These are phyloP conservation scores for Bombus difficillimus DNA, from an alignment of 1,140 invertebrate species.

Conservation along the genomic window DNA sequence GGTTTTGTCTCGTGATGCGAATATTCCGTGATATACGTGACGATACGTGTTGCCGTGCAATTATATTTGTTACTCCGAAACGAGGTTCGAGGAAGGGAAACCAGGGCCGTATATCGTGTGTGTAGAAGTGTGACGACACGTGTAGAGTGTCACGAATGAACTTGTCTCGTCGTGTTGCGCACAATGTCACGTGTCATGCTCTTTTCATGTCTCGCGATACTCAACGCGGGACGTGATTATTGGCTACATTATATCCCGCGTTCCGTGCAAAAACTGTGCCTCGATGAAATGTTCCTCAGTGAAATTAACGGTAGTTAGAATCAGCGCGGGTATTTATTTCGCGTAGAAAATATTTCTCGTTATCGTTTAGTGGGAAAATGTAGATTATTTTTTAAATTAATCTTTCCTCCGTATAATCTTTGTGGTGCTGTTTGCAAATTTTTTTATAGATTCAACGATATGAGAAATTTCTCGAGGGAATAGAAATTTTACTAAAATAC, in stretches of 20 bases:
- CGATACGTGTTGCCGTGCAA: constrained; percentile 19
- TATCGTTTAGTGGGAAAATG: neutral
- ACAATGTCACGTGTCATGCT: constrained; percentile 32
- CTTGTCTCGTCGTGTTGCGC: constrained; percentile 19
- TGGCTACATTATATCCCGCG: constrained; percentile 18
- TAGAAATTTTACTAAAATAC: neutral
- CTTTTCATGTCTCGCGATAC: constrained; percentile 31
- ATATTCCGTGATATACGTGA: constrained; percentile 9
- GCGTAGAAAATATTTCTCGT: neutral
- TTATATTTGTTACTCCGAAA: constrained; percentile 29
- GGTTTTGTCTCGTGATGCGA: neutral
- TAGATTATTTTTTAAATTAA: neutral
- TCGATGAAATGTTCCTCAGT: neutral
- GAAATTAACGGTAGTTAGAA: neutral
- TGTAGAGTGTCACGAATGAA: constrained; percentile 39
- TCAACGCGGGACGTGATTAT: constrained; percentile 36
- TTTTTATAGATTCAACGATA: neutral
- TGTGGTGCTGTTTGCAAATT: neutral
- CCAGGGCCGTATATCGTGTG: neutral
- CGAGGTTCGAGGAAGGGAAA: constrained; percentile 29
- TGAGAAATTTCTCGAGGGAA: neutral
- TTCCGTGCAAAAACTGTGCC: constrained; percentile 1
- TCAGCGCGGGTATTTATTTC: neutral
- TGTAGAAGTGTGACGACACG: neutral
- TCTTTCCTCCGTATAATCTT: neutral